Evolutionary conservation across 2,797 vertebrate genomes (phyloP).

Genomic region (Neosalanx taihuensis): DNA sequence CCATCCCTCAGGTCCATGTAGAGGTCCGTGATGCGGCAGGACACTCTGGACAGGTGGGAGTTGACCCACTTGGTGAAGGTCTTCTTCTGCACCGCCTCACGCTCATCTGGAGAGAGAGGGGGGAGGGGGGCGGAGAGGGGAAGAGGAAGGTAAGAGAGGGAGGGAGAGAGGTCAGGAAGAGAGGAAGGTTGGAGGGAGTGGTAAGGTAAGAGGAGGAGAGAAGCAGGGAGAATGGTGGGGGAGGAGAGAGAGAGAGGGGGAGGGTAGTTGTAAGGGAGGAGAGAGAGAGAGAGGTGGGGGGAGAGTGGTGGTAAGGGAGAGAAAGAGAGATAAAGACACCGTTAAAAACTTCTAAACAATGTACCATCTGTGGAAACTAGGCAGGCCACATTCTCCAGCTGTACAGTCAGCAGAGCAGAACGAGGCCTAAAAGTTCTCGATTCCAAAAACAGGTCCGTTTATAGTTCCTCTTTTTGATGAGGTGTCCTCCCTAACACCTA

Average conservation of each 20-base stretch:
- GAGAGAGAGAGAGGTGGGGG: background rate
- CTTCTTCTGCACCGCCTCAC: constrained; percentile 89
- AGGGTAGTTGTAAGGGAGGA: too few species aligned
- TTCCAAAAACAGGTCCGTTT: background rate
- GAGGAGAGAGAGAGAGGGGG: background rate
- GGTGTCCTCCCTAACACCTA: background rate
- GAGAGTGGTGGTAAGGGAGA: background rate
- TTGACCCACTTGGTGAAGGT: constrained; percentile 90
- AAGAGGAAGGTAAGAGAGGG: background rate
- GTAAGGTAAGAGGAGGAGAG: background rate
- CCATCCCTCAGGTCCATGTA: constrained; percentile 88
- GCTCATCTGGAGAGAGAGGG: constrained; percentile 72
- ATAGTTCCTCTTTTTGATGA: background rate
- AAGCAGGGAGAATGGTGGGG: background rate
- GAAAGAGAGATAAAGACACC: background rate
- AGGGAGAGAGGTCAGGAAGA: background rate
- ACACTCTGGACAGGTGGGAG: constrained; percentile 83
- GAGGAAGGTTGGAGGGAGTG: background rate
- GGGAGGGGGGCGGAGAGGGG: background rate
- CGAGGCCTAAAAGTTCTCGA: background rate
- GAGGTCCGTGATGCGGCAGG: constrained; percentile 84
- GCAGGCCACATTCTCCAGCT: background rate
- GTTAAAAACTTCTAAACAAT: background rate
- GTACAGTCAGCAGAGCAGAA: background rate
- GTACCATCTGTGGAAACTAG: background rate